These are phyloP conservation scores for Belgica antarctica DNA, from an alignment of 2,888 invertebrate species.

Conservation along the genomic window DNA sequence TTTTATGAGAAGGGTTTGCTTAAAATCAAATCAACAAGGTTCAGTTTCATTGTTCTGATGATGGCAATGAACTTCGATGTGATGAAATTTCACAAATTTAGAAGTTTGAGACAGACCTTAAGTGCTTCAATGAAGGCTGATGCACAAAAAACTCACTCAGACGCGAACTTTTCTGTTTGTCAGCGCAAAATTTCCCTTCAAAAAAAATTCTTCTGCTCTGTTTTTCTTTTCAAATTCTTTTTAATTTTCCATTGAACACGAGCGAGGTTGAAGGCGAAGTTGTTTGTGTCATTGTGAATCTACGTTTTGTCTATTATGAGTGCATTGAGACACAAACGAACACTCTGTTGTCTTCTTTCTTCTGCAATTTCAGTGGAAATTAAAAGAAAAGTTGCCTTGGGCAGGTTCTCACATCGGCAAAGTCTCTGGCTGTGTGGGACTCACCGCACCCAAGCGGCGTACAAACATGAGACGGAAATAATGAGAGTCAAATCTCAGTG, in stretches of 20 bases:
- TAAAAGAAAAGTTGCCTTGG: no score
- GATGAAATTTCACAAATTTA: no score
- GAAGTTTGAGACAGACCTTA: background rate
- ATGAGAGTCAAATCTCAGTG: conserved; percentile 21
- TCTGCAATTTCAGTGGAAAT: background rate
- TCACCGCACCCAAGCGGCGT: background rate
- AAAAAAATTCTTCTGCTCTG: background rate
- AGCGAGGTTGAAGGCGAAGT: conserved; percentile 4
- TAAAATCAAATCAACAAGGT: no score
- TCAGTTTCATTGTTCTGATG: conserved; percentile 2
- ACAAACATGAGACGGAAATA: conserved; percentile 14
- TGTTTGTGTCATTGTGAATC: background rate
- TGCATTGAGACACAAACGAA: background rate
- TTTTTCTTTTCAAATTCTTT: background rate
- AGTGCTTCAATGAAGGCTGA: background rate
- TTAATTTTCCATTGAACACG: background rate
- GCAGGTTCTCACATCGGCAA: no score
- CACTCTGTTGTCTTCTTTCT: no score
- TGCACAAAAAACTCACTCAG: background rate
- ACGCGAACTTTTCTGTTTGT: background rate
- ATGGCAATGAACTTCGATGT: no score
- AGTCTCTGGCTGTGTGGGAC: conserved; percentile 35
- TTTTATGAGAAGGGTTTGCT: no score
- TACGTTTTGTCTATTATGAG: no score
- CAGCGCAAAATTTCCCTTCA: conserved; percentile 4